Percentiles rank a stretch among this genome's conserved stretches.
phyloP scores from a whole-genome alignment of 2,797 vertebrate genomes.

The Platalea minor region DNA sequence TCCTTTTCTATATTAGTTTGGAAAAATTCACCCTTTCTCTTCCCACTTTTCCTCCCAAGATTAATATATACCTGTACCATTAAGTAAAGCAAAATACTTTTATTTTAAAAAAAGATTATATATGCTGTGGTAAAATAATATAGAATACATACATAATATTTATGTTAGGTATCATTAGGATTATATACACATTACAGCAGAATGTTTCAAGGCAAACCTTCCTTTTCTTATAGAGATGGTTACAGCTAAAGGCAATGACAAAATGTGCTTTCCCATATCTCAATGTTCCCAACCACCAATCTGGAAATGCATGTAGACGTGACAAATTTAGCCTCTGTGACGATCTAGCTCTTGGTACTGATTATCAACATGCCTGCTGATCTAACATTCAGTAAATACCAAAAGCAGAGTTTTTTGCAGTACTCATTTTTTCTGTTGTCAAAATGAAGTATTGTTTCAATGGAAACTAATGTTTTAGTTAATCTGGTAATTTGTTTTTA shows the following conservation, averaged over 20 bases:
- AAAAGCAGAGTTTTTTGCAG: not conserved
- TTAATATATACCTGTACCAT: not conserved
- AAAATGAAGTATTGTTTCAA: not conserved
- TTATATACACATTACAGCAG: not conserved
- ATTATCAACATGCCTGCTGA: not conserved
- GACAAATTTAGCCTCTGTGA: not conserved
- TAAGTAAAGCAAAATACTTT: not conserved
- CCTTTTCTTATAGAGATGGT: not conserved
- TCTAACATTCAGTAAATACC: not conserved
- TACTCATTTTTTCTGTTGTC: not conserved
- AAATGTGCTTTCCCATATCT: not conserved
- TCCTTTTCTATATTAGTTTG: not conserved
- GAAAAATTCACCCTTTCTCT: not conserved
- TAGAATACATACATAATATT: not conserved
- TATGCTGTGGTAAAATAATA: not conserved
- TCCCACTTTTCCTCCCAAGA: not conserved
- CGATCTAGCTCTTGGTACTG: not conserved
- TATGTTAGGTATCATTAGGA: not conserved
- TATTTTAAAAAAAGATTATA: not conserved
- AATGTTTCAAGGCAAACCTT: not conserved
- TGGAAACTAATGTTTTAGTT: not conserved
- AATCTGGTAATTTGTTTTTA: not conserved
- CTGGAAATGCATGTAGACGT: not conserved
- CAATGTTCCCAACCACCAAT: not conserved
- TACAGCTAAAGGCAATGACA: not conserved